These are phyloP conservation scores for Physocephala rufipes DNA, from an alignment of 2,888 invertebrate genomes.

Conservation along the genomic window DNA sequence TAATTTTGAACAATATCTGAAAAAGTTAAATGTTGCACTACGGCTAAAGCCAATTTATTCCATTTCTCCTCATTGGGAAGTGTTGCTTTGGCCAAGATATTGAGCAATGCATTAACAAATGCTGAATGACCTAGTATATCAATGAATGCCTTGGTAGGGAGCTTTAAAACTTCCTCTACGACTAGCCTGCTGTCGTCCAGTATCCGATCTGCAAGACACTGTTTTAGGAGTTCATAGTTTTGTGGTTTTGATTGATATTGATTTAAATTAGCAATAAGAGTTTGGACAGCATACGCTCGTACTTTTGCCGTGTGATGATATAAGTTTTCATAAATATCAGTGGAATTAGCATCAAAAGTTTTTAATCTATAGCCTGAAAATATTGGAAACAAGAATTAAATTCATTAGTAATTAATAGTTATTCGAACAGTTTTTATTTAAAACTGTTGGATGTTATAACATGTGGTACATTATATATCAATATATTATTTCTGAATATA, in stretches of 20 bases:
- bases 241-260: constrained; percentile 61
- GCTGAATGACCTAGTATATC: constrained; percentile 66
- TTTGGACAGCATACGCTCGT: constrained; percentile 74
- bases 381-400: neutral
- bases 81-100: constrained; percentile 67
- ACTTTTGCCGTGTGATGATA: constrained; percentile 76
- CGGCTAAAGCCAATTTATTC: constrained; percentile 61
- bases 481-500: too few species aligned
- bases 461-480: too few species aligned
- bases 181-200: constrained; percentile 75
- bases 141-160: constrained; percentile 62
- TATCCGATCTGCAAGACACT: constrained; percentile 73
- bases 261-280: constrained; percentile 70
- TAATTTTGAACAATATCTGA: constrained; percentile 64
- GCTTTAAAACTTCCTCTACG: constrained; percentile 69
- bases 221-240: constrained; percentile 70
- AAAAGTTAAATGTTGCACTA: constrained; percentile 68
- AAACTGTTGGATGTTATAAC: too few species aligned
- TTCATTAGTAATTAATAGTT: neutral
- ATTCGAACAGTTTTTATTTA: too few species aligned
- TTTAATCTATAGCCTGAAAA: constrained; percentile 68
- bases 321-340: constrained; percentile 74
- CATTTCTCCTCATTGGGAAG: constrained; percentile 65
- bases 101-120: constrained; percentile 67
- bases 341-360: constrained; percentile 68